Percentiles rank a stretch among this genome's conserved stretches.
Evolutionary conservation across 2,888 invertebrate species (phyloP).

Genomic region (Smittia sp.): DNA sequence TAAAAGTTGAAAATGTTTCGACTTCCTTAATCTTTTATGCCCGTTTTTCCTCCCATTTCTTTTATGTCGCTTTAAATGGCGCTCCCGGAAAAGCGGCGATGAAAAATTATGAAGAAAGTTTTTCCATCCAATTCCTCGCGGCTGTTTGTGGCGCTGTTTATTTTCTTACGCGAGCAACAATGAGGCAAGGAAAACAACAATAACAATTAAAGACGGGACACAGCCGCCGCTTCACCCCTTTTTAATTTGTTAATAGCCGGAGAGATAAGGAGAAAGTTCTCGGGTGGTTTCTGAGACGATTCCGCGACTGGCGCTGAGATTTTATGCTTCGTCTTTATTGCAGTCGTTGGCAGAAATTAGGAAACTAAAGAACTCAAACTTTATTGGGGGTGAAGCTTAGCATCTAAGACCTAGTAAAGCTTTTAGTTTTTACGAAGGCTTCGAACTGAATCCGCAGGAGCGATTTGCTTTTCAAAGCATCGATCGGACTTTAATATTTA

Average conservation of each 20-base stretch:
- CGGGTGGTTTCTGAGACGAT: too few species aligned
- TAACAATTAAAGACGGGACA: constrained; percentile 5
- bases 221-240: constrained; percentile 7
- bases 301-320: too few species aligned
- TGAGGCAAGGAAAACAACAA: background rate
- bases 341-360: too few species aligned
- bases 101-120: constrained; percentile 9
- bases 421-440: too few species aligned
- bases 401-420: too few species aligned
- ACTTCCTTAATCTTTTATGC: constrained; percentile 9
- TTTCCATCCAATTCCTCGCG: background rate
- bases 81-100: background rate
- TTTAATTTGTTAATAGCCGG: background rate
- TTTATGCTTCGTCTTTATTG: too few species aligned
- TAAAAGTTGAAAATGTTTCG: constrained; percentile 4
- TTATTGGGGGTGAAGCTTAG: too few species aligned
- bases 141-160: constrained; percentile 4
- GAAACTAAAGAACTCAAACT: too few species aligned
- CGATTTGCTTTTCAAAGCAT: too few species aligned
- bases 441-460: too few species aligned
- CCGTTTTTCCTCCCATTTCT: too few species aligned
- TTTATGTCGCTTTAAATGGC: background rate
- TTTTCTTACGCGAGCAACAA: background rate
- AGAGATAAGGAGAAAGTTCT: background rate
- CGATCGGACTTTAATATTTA: too few species aligned